Percentiles rank a stretch among this genome's conserved stretches.
phyloP scores from a whole-genome alignment of 1,140 invertebrate genomes.

The Tetranychus urticae region DNA sequence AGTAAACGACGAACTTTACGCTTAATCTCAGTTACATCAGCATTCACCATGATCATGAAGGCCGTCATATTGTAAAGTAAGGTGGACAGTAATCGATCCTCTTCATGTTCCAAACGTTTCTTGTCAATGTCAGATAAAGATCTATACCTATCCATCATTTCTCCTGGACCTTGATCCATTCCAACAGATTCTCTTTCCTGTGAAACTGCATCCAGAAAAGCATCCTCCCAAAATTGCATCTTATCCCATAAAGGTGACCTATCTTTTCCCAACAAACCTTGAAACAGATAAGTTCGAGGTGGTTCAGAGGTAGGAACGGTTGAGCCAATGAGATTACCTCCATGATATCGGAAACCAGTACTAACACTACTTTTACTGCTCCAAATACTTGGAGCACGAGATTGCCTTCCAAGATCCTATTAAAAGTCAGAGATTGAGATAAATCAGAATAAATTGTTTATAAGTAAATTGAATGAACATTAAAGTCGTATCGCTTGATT shows the following conservation, averaged over 20 bases:
- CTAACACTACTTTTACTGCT: conserved; percentile 74
- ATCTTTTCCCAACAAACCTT: conserved; percentile 43
- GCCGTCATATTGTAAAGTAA: conserved; percentile 89
- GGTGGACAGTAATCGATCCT: conserved; percentile 81
- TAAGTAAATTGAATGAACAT: too few species aligned
- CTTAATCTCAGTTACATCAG: conserved; percentile 59
- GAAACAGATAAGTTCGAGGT: conserved; percentile 68
- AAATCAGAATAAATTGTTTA: too few species aligned
- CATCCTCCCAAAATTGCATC: conserved; percentile 99
- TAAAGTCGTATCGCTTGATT: background rate
- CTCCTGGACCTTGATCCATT: conserved; percentile 94
- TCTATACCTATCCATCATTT: conserved; percentile 74
- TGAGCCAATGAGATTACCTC: conserved; percentile 59
- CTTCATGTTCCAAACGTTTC: conserved; percentile 88
- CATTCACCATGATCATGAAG: conserved; percentile 81
- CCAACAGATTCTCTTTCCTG: conserved; percentile 97
- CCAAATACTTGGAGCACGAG: conserved; percentile 59
- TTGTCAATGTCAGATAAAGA: conserved; percentile 33
- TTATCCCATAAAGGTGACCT: conserved; percentile 87
- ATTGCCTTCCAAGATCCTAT: conserved; percentile 24
- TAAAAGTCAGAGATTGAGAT: background rate
- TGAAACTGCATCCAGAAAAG: conserved; percentile 91
- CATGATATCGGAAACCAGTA: conserved; percentile 62
- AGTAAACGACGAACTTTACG: conserved; percentile 76
- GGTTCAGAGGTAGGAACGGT: conserved; percentile 52